Base-by-base conservation (phyloP, 2,888 invertebrate genomes). In the Hipparchia semele region DNA sequence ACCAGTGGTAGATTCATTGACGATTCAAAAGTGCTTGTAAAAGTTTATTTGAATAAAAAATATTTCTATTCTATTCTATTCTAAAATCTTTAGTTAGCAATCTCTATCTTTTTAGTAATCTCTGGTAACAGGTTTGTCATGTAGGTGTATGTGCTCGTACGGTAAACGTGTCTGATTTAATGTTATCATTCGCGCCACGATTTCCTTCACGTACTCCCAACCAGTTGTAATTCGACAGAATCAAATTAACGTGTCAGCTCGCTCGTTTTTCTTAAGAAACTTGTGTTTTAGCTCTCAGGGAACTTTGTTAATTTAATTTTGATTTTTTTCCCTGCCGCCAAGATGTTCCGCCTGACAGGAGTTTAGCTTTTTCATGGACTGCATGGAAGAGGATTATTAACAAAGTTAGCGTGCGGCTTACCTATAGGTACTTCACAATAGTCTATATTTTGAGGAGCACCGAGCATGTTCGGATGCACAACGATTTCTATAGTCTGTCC, bases 221-320 rank as follows among this genome's bases (percentile, higher is more conserved):
- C 83, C 89, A 85, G 87, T 86, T 86, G 87, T 90, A 92, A 91
- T 90, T 89, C 89, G 83, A 86, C 80, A 81, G 84, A 91, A 93
- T 92, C 89, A 86, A 93, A 92, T 94, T 92, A 92, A 88, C 90
- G 90, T 87, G 91, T 90, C 88, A 87, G 86, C 84, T 88, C 84
- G 83, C 87, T 88, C 92, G 90, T 91, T 94, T 92, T 92, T 91
- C 92, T 92, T 89, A 76, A 81, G 81, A 86, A 94, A 93, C 92
- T 94, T 93, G 90, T 90, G 89, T 92, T 92, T 92, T 88, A 91
- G 89, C 90, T 84, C 77, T 77, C 80, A 86, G 88, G 88, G 86
- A 92, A 93, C 90, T 93, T 92, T 89, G 91, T 91, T 93, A 93
- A 92, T 93, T 92, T 90, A 91, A 92, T 93, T 91, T 91, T 88